These are phyloP conservation scores for Calameuta pallipes DNA, from an alignment of 2,888 invertebrate genomes.

Conservation along the genomic window DNA sequence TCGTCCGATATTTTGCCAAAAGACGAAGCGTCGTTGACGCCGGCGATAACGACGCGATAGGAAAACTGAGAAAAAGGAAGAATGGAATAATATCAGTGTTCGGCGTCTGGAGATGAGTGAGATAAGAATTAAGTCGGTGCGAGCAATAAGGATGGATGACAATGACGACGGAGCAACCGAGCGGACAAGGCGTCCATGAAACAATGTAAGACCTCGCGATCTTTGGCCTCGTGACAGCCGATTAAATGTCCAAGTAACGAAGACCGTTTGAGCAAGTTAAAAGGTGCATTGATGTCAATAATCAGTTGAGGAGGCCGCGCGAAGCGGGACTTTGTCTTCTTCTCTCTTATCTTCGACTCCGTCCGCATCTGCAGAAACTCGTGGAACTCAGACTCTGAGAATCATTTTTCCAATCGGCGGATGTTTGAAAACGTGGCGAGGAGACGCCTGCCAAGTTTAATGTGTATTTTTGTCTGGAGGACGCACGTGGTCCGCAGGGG, in stretches of 20 bases:
- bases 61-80: no score
- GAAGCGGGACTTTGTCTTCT: no score
- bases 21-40: neutral
- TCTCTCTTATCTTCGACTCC: neutral
- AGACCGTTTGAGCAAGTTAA: conserved; percentile 49
- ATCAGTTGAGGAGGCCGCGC: conserved; percentile 30
- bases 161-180: neutral
- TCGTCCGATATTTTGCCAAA: neutral
- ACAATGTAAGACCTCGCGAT: conserved; percentile 13
- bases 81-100: neutral
- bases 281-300: conserved; percentile 50
- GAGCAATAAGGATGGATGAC: no score
- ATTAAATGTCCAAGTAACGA: conserved; percentile 44
- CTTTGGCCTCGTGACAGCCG: conserved; percentile 33
- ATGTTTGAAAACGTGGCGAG: no score
- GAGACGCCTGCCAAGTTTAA: no score
- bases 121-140: no score
- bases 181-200: conserved; percentile 11
- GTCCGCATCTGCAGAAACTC: no score
- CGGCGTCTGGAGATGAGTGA: neutral
- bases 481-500: no score
- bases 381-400: no score
- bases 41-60: neutral
- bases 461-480: no score
- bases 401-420: no score